A percentile compares a stretch with the other conserved stretches of the same genome.
Conservation (phyloP, 1,140 invertebrate species). For the Rhyacophila brunnea region DNA sequence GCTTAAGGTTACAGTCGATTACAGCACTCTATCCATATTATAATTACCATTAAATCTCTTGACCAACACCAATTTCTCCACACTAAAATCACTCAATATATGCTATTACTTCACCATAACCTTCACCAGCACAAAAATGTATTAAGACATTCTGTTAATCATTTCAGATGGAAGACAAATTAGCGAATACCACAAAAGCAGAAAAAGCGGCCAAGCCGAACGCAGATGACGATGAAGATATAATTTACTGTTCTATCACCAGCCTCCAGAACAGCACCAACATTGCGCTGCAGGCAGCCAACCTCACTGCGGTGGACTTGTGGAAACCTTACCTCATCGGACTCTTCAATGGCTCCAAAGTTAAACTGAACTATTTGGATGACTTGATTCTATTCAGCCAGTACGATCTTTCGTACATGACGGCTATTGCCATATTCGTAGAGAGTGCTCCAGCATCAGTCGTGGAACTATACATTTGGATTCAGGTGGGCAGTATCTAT, state of each 20-base stretch:
- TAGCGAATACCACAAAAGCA: slow-evolving; percentile 41
- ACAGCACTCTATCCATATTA: too few species aligned
- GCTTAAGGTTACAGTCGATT: too few species aligned
- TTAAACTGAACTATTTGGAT: slow-evolving; percentile 51
- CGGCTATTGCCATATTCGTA: slow-evolving; percentile 56
- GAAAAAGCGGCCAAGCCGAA: slow-evolving; percentile 25
- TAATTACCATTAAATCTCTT: too few species aligned
- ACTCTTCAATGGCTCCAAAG: slow-evolving; percentile 57
- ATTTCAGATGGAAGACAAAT: slow-evolving; percentile 11
- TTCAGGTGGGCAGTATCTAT: slow-evolving; percentile 60
- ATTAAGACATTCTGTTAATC: too few species aligned
- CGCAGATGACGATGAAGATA: slow-evolving; percentile 50
- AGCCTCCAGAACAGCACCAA: slow-evolving; percentile 64
- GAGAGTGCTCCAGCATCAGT: slow-evolving; percentile 51
- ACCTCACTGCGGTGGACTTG: slow-evolving; percentile 54
- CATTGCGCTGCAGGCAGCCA: slow-evolving; percentile 48
- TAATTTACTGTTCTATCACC: slow-evolving; percentile 58
- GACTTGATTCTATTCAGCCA: slow-evolving; percentile 60
- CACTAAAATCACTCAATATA: too few species aligned
- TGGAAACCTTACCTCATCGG: slow-evolving; percentile 64
- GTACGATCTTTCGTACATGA: slow-evolving; percentile 62
- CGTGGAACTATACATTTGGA: slow-evolving; percentile 69
- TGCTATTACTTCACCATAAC: too few species aligned
- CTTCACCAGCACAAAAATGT: too few species aligned
- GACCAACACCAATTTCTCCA: too few species aligned